These are phyloP conservation scores for Villa cingulata DNA, from an alignment of 2,888 invertebrate genomes.

Conservation along the genomic window DNA sequence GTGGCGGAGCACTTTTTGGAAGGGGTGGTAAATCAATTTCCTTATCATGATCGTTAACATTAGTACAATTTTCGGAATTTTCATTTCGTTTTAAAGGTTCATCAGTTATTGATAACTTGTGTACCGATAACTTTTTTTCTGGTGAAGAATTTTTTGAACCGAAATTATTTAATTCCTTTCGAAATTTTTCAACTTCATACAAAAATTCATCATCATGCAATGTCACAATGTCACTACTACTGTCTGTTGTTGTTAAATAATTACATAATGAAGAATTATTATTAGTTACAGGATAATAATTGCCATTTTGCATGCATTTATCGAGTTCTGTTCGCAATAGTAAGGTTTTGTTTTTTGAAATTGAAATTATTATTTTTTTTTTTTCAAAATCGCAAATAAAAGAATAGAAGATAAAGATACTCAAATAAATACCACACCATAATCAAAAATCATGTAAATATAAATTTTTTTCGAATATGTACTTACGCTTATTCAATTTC, in stretches of 20 bases:
- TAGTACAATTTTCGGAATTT: too few species aligned
- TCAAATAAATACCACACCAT: too few species aligned
- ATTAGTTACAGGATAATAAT: conserved; percentile 4
- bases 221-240: conserved; percentile 1
- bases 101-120: background rate
- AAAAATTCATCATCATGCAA: conserved; percentile 11
- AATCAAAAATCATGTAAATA: too few species aligned
- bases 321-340: background rate
- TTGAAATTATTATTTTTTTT: background rate
- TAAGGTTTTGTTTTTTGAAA: too few species aligned
- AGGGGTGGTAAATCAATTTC: conserved; percentile 9
- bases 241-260: background rate
- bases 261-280: conserved; percentile 9
- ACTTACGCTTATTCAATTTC: conserved; percentile 46
- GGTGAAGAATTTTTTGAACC: background rate
- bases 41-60: too few species aligned
- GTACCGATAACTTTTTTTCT: background rate
- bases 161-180: conserved; percentile 9
- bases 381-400: background rate
- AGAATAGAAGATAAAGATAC: background rate
- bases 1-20: conserved; percentile 10
- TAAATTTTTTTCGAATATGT: background rate
- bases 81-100: too few species aligned
- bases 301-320: conserved; percentile 5
- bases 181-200: conserved; percentile 8